Evolutionary conservation across 2,797 vertebrate genomes (phyloP).

Genomic region (Graptemys geographica): DNA sequence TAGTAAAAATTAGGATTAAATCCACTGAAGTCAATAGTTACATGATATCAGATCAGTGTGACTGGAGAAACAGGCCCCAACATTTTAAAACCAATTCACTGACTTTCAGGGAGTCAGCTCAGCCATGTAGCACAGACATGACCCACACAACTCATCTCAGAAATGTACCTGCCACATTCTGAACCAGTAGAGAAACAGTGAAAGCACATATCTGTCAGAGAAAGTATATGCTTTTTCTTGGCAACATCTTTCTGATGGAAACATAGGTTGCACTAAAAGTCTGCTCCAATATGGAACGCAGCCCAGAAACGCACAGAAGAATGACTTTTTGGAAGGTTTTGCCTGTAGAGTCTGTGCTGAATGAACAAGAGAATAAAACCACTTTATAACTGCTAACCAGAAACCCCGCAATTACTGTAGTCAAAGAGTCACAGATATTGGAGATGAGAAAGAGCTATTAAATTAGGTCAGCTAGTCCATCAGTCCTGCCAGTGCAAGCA

Average conservation of each 20-base stretch:
- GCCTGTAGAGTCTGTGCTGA: background rate
- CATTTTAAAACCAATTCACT: background rate
- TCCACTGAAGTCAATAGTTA: background rate
- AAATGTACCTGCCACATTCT: background rate
- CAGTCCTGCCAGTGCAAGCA: background rate
- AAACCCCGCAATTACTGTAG: slow-evolving; percentile 1
- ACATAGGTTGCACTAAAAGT: background rate
- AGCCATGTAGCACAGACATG: background rate
- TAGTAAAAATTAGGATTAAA: background rate
- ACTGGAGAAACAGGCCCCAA: background rate
- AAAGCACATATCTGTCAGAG: background rate
- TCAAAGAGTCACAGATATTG: background rate
- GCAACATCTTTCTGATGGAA: background rate
- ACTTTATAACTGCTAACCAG: slow-evolving; percentile 24
- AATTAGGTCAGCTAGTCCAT: slow-evolving; percentile 45
- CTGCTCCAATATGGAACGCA: background rate
- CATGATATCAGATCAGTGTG: background rate
- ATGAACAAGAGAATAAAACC: slow-evolving; percentile 37
- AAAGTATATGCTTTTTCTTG: background rate
- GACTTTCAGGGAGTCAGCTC: background rate
- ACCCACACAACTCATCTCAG: fast-evolving
- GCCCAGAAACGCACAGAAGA: background rate
- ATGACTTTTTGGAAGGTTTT: background rate
- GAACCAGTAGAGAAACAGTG: background rate
- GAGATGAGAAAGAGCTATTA: slow-evolving; percentile 27